A percentile compares a stretch with the other conserved stretches of the same genome.
Conservation (phyloP, 2,113 vertebrate species). For the Piaya cayana region DNA sequence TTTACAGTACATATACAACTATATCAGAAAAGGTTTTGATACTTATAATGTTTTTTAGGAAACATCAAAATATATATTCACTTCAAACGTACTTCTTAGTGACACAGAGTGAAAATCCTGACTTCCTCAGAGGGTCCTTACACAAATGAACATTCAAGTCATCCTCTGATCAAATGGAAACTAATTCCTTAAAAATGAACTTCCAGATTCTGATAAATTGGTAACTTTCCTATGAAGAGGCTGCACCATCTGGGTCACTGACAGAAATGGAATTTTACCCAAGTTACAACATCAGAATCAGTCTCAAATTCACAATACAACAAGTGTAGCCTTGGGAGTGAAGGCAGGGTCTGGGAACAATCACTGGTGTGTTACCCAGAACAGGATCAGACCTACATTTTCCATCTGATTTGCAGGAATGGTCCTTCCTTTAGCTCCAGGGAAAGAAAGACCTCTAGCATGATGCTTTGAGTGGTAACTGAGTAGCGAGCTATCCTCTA, state of each 20-base stretch:
- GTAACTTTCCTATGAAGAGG: accelerated
- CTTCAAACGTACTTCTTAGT: neutral
- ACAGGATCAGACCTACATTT: neutral
- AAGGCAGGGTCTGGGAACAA: neutral
- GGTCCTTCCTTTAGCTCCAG: neutral
- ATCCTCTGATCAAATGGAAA: neutral
- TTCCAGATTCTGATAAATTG: neutral
- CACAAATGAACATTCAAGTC: neutral
- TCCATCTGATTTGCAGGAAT: neutral
- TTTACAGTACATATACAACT: neutral
- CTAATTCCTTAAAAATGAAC: neutral
- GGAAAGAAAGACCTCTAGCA: neutral
- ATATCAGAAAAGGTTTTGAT: neutral
- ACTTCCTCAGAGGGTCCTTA: neutral
- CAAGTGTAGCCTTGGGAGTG: neutral
- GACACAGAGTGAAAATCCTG: neutral
- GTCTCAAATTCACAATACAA: neutral
- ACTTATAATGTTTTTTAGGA: neutral
- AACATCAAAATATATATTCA: neutral
- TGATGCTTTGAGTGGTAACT: neutral
- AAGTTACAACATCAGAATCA: neutral
- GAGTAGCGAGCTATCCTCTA: neutral
- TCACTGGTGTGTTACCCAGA: neutral
- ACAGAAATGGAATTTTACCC: neutral
- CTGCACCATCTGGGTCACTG: neutral